Evolutionary conservation across 2,797 vertebrate species (phyloP).

Genomic region (Trachurus trachurus): DNA sequence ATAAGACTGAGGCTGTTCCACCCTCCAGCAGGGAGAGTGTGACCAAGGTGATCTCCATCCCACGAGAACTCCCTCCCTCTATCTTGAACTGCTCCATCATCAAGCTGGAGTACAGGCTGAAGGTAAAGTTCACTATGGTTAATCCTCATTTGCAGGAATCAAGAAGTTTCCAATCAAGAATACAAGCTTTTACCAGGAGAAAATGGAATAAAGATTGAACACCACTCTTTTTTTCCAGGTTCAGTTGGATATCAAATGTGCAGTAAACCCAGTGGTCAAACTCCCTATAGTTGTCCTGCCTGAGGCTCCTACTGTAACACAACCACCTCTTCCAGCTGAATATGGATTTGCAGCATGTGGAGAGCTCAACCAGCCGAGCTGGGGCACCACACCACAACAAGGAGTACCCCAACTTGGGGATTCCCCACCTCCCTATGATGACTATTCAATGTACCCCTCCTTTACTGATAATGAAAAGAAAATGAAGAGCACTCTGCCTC

Average conservation of each 20-base stretch:
- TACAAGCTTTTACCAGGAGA: too few species aligned
- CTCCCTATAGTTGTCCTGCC: conserved; percentile 80
- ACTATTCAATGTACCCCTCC: conserved; percentile 29
- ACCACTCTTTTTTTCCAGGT: conserved; percentile 61
- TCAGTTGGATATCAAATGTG: conserved; percentile 75
- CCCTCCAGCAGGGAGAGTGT: conserved; percentile 35
- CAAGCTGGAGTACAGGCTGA: conserved; percentile 83
- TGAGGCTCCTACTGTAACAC: neutral
- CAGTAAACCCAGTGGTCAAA: conserved; percentile 75
- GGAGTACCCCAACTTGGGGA: neutral
- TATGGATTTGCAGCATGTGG: conserved; percentile 44
- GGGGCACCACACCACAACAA: conserved; percentile 23
- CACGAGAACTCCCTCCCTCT: conserved; percentile 62
- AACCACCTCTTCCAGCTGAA: conserved; percentile 1
- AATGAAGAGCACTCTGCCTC: neutral
- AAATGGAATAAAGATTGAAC: neutral
- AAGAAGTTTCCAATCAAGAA: neutral
- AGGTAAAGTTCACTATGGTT: conserved; percentile 79
- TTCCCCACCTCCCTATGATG: conserved; percentile 63
- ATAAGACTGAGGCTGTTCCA: conserved; percentile 49
- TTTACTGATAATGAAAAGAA: neutral
- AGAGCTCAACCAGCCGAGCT: conserved; percentile 16
- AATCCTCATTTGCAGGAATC: neutral
- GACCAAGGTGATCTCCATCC: conserved; percentile 65
- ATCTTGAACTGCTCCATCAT: conserved; percentile 80